Evolutionary conservation across 1,140 invertebrate genomes (phyloP), one percentile per base, ranked within the genome.

Genomic region (Yoshiicerus persimilis): DNA sequence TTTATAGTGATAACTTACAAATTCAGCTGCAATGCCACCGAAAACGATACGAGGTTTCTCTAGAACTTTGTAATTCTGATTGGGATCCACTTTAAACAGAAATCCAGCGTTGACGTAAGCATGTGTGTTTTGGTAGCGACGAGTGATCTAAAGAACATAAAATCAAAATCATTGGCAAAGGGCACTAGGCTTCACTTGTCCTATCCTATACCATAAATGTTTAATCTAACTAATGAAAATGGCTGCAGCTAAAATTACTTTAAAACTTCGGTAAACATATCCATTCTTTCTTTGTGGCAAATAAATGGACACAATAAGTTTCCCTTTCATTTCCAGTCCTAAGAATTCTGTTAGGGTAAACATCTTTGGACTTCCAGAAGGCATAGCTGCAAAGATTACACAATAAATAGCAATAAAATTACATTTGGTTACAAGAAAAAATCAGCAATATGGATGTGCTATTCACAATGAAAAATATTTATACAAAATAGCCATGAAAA

Each of bases 101-200:
- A 97, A 97, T 9, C 95, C 96, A 77, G 92, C 92, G 88, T 92
- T 93, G 0, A 93, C 92, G 90, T 93, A 93, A 0, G 93, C 92
- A 89, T 97, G 96, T 0, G 96, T 94, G 92, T 97, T 97, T 93
- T 96, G 96, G 2, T 95, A 95, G 89, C 96, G 93, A 0, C 95
- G 95, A 95, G 96, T 96, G 88, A 97, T 95, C 95, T 96, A 89
- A 8, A 38, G n/a, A n/a, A n/a, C n/a, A n/a, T n/a, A n/a, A n/a
- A n/a, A n/a, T n/a, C n/a, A n/a, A n/a, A n/a, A n/a, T n/a, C n/a
- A n/a, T n/a, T n/a, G n/a, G n/a, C n/a, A n/a, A n/a, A n/a, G n/a
- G n/a, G n/a, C n/a, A n/a, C n/a, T n/a, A n/a, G n/a, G n/a, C n/a
- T n/a, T n/a, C n/a, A n/a, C n/a, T n/a, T n/a, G n/a, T n/a, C n/a